Conservation (phyloP, 2,888 invertebrate genomes). For the Epicampocera succincta region DNA sequence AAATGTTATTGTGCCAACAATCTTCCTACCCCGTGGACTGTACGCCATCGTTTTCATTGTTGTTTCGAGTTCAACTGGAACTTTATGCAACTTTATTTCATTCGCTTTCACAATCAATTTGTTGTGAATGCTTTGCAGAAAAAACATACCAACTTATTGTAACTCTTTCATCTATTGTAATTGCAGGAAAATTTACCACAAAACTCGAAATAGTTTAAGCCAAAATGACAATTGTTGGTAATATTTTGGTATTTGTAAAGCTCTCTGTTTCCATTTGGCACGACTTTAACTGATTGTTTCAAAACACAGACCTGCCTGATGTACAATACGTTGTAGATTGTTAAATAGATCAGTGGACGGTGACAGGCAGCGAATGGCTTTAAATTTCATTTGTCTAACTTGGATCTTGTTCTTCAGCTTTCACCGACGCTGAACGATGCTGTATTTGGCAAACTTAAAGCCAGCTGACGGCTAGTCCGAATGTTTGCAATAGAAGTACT, state of each 20-base stretch:
- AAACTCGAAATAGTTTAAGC: not conserved
- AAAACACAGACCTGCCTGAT: no score
- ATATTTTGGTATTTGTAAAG: not conserved
- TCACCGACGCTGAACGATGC: no score
- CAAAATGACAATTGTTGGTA: constrained; percentile 43
- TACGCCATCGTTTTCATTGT: not conserved
- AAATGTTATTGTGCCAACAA: not conserved
- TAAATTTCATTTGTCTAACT: no score
- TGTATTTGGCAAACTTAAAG: no score
- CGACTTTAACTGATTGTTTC: constrained; percentile 14
- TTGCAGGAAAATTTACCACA: not conserved
- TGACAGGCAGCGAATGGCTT: not conserved
- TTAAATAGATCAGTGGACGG: no score
- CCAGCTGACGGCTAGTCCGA: no score
- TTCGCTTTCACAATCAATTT: not conserved
- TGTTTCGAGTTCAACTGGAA: constrained; percentile 1
- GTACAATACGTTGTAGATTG: no score
- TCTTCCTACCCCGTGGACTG: not conserved
- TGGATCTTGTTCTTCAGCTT: no score
- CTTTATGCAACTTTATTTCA: constrained; percentile 6
- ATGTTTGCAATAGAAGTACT: no score
- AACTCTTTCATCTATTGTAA: constrained; percentile 6
- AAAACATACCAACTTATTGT: not conserved
- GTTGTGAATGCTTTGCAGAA: not conserved
- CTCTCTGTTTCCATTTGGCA: not conserved